Evolutionary conservation across 1,140 invertebrate genomes (phyloP).

Genomic region (Nylanderia fulva): DNA sequence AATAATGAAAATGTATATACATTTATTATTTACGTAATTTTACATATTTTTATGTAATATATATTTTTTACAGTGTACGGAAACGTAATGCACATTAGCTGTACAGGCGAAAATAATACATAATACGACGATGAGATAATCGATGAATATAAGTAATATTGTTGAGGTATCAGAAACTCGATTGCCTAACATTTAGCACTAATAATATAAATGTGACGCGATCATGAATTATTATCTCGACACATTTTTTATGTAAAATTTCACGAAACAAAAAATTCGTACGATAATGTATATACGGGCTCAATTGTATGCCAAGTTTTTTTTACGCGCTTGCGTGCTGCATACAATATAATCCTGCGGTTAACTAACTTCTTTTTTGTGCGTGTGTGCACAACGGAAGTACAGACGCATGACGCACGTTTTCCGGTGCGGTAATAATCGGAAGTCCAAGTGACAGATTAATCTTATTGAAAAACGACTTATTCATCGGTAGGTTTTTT

Average conservation of each 20-base stretch:
- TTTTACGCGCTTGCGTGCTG: slow-evolving; percentile 18
- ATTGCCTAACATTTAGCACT: not conserved
- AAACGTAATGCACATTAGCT: not conserved
- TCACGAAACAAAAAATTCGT: not conserved
- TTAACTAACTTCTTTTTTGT: slow-evolving; percentile 11
- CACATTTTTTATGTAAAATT: not conserved
- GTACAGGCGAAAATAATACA: not conserved
- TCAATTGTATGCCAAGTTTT: not conserved
- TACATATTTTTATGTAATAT: too few species aligned
- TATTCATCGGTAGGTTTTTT: not conserved
- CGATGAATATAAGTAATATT: slow-evolving; percentile 19
- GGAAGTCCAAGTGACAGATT: not conserved
- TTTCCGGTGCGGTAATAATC: slow-evolving; percentile 17
- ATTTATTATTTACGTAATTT: too few species aligned
- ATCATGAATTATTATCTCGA: not conserved
- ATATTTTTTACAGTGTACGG: too few species aligned
- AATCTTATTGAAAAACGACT: not conserved
- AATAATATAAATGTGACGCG: too few species aligned
- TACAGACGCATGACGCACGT: slow-evolving; percentile 19
- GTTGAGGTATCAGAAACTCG: not conserved
- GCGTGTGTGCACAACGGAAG: slow-evolving; percentile 5
- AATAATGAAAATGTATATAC: too few species aligned
- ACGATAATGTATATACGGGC: not conserved
- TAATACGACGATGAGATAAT: slow-evolving; percentile 1
- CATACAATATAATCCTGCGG: slow-evolving; percentile 21